A percentile compares a stretch with the other conserved stretches of the same genome.
Evolutionary conservation across 92 coral and sea anemone species (phyloP).

Genomic region (Pocillopora meandrina): DNA sequence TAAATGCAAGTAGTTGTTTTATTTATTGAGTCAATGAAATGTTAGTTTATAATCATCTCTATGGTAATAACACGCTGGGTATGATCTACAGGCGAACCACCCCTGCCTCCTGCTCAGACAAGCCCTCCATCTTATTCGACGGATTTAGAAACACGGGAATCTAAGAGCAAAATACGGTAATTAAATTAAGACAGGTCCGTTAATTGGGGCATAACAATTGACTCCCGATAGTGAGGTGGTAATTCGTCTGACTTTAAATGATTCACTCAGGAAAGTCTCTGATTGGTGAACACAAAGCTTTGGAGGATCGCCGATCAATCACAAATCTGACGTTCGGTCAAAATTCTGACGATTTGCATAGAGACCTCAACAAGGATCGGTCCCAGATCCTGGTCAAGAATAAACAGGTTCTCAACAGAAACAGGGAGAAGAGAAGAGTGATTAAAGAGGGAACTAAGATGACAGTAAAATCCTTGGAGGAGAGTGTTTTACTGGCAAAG

Average conservation of each 20-base stretch:
- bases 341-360: background rate
- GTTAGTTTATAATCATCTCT: too few relatives aligned
- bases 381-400: background rate
- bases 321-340: background rate
- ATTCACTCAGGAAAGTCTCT: slow-evolving; percentile 15
- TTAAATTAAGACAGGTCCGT: background rate
- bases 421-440: slow-evolving; percentile 7
- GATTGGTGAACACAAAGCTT: slow-evolving; percentile 22
- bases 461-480: background rate
- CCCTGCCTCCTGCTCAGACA: slow-evolving; percentile 14
- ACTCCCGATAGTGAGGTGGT: background rate
- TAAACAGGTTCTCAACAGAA: background rate
- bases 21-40: background rate
- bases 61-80: background rate
- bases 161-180: background rate
- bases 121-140: background rate
- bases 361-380: background rate
- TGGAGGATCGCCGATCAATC: slow-evolving; percentile 4
- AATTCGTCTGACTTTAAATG: background rate
- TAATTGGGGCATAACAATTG: background rate
- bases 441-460: background rate
- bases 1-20: background rate
- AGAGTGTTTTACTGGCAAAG: slow-evolving; percentile 11
- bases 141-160: slow-evolving; percentile 2
- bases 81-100: background rate